Evolutionary conservation across 2,113 vertebrate species (phyloP).

Genomic region (Antennarius striatus): DNA sequence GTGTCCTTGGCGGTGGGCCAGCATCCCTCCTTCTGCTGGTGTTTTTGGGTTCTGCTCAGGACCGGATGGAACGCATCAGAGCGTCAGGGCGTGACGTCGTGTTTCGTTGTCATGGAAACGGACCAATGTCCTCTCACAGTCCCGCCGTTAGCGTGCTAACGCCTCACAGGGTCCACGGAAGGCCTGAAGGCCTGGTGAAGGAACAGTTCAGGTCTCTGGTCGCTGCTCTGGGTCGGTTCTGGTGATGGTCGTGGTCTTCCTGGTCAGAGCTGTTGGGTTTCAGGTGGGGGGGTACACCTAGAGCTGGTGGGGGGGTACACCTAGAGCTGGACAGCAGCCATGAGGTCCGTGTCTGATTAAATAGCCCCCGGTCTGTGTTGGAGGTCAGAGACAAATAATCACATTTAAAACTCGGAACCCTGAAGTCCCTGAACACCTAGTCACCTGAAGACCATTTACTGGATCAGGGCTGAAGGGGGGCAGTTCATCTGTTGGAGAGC

Average conservation of each 20-base stretch:
- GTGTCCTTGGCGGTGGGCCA: slow-evolving; percentile 66
- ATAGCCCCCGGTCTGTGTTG: slow-evolving; percentile 68
- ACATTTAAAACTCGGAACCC: slow-evolving; percentile 76
- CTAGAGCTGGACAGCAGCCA: slow-evolving; percentile 30
- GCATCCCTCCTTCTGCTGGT: slow-evolving; percentile 33
- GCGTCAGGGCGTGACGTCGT: slow-evolving; percentile 51
- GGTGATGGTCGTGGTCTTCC: neutral
- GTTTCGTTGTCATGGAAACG: slow-evolving; percentile 64
- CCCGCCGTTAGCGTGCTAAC: slow-evolving; percentile 60
- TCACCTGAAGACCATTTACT: slow-evolving; percentile 82
- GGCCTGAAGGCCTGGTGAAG: slow-evolving; percentile 47
- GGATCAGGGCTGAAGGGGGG: slow-evolving; percentile 70
- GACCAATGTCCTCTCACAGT: slow-evolving; percentile 57
- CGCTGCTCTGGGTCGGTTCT: no score
- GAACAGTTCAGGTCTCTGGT: slow-evolving; percentile 19
- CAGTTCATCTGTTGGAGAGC: slow-evolving; percentile 76
- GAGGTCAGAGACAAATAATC: slow-evolving; percentile 74
- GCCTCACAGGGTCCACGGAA: neutral
- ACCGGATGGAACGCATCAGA: slow-evolving; percentile 31
- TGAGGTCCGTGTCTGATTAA: slow-evolving; percentile 54
- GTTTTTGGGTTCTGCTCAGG: slow-evolving; percentile 55
- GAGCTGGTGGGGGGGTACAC: slow-evolving; percentile 28
- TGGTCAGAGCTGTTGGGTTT: slow-evolving; percentile 56
- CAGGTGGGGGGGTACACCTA: slow-evolving; percentile 20
- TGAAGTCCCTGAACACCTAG: slow-evolving; percentile 74